Conservation (phyloP, 2,113 vertebrate species). For the Hydropotes inermis region DNA sequence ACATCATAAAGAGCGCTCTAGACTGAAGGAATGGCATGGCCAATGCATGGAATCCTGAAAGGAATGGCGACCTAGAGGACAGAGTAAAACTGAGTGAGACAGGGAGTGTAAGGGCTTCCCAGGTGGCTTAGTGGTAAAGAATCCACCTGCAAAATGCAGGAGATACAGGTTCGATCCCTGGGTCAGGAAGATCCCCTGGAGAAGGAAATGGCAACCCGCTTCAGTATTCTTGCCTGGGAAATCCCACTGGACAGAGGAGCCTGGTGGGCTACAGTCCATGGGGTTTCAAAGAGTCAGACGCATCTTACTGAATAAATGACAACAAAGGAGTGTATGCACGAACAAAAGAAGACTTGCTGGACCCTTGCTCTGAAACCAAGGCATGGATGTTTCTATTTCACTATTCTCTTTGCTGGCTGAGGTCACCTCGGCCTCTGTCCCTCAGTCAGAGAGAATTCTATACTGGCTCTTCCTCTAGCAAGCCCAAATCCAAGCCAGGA, state of each 20-base stretch:
- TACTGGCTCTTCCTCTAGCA: background rate
- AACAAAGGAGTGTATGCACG: background rate
- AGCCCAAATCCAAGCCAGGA: background rate
- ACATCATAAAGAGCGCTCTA: background rate
- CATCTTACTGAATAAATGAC: background rate
- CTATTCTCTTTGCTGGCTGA: background rate
- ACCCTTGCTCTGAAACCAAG: background rate
- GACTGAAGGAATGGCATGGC: background rate
- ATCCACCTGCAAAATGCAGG: background rate
- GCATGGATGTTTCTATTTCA: background rate
- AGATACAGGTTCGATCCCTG: background rate
- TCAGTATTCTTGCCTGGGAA: background rate
- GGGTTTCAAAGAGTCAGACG: background rate
- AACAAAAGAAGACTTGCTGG: background rate
- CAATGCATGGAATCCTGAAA: background rate
- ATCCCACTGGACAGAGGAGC: background rate
- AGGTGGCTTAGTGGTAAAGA: background rate
- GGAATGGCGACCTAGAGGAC: background rate
- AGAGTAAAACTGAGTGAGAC: background rate
- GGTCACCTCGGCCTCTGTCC: background rate
- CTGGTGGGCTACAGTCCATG: background rate
- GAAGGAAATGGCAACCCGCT: background rate
- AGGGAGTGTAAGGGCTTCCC: background rate
- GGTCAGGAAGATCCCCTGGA: background rate
- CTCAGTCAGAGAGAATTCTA: background rate